phyloP scores from a whole-genome alignment of 2,797 vertebrate genomes.

The Microctenopoma lineatum region DNA sequence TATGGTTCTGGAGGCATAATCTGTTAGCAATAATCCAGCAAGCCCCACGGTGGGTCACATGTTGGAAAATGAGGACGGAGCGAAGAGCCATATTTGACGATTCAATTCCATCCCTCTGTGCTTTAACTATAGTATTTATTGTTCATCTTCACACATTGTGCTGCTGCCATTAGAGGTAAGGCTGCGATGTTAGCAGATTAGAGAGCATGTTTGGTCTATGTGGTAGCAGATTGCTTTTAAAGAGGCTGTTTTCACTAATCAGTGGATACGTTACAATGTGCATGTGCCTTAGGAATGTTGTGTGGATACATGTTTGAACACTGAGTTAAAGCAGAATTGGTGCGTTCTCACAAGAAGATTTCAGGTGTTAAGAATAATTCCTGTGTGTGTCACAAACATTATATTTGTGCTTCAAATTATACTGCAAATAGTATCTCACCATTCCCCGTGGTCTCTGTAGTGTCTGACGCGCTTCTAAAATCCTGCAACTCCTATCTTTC shows the following conservation, averaged over 20 bases:
- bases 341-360: slow-evolving; percentile 10
- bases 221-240: slow-evolving; percentile 25
- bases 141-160: slow-evolving; percentile 38
- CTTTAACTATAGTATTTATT: slow-evolving; percentile 62
- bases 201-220: slow-evolving; percentile 26
- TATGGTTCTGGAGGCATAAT: slow-evolving; percentile 50
- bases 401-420: slow-evolving; percentile 15
- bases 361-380: slow-evolving; percentile 17
- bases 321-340: slow-evolving; percentile 14
- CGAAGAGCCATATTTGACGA: slow-evolving; percentile 46
- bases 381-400: slow-evolving; percentile 5
- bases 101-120: slow-evolving; percentile 22
- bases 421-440: slow-evolving; percentile 10
- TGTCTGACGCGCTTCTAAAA: not conserved
- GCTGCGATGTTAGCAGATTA: slow-evolving; percentile 37
- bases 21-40: slow-evolving; percentile 56
- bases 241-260: slow-evolving; percentile 38
- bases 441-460: not conserved
- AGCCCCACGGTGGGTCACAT: slow-evolving; percentile 52
- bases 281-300: not conserved
- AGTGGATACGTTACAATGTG: not conserved
- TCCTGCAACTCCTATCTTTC: not conserved
- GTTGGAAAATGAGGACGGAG: slow-evolving; percentile 38
- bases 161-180: slow-evolving; percentile 38
- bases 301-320: slow-evolving; percentile 5